Conservation (phyloP, 2,797 vertebrate genomes). For the Carduelis carduelis region DNA sequence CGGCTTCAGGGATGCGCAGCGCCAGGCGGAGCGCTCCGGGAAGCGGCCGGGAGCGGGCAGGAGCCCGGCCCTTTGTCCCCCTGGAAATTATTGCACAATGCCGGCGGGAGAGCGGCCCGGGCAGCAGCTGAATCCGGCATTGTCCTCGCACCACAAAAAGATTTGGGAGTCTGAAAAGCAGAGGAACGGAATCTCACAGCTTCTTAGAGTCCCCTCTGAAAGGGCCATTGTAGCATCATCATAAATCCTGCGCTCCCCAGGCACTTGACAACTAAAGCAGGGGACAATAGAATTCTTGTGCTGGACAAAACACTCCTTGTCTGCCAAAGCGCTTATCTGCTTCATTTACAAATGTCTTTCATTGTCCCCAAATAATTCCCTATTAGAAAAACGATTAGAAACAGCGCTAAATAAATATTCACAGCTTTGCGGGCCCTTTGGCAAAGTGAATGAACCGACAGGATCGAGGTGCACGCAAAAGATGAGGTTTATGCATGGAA, state of each 20-base stretch:
- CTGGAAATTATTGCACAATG: constrained; percentile 73
- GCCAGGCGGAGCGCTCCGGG: constrained; percentile 61
- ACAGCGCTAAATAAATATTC: constrained; percentile 84
- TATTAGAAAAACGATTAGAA: constrained; percentile 78
- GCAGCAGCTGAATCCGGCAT: constrained; percentile 83
- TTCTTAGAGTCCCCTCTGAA: constrained; percentile 80
- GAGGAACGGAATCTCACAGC: constrained; percentile 82
- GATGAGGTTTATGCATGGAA: neutral
- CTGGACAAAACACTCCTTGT: constrained; percentile 86
- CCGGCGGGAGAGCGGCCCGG: constrained; percentile 70
- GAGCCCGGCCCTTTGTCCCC: constrained; percentile 67
- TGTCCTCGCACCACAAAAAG: constrained; percentile 84
- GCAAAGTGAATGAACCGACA: constrained; percentile 69
- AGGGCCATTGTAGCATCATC: constrained; percentile 84
- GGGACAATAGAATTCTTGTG: constrained; percentile 89
- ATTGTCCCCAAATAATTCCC: constrained; percentile 83
- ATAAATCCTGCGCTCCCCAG: constrained; percentile 86
- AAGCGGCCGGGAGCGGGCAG: neutral
- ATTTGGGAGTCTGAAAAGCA: constrained; percentile 85
- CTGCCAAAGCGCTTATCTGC: constrained; percentile 81
- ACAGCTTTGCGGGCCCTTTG: constrained; percentile 70
- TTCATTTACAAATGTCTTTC: constrained; percentile 88
- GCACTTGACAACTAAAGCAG: constrained; percentile 86
- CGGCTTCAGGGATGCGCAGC: constrained; percentile 65
- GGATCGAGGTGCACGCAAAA: constrained; percentile 24